Evolutionary conservation across 2,113 vertebrate genomes (phyloP).

Genomic region (Colinus virginianus): DNA sequence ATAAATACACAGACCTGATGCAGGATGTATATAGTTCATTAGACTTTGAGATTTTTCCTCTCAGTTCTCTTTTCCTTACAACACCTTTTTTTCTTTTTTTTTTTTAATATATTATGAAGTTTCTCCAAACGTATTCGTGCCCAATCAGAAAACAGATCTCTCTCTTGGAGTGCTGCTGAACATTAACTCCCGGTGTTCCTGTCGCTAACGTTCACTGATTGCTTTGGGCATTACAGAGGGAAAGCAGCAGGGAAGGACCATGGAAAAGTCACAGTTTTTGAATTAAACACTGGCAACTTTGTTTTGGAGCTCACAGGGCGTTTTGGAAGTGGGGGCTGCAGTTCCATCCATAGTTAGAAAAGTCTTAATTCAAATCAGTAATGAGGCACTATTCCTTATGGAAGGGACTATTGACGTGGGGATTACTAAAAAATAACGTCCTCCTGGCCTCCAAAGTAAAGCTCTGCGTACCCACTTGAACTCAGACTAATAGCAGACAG

Average conservation of each 20-base stretch:
- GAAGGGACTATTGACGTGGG: not conserved
- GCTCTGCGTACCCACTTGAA: constrained; percentile 14
- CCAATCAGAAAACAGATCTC: constrained; percentile 53
- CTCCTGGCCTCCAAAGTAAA: constrained; percentile 41
- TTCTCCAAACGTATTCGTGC: constrained; percentile 50
- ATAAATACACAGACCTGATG: constrained; percentile 77
- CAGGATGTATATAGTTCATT: constrained; percentile 65
- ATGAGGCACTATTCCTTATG: constrained; percentile 70
- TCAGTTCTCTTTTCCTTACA: constrained; percentile 63
- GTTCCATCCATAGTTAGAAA: constrained; percentile 24
- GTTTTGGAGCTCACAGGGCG: not conserved
- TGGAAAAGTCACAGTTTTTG: constrained; percentile 22
- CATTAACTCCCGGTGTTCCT: constrained; percentile 10
- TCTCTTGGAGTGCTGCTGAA: constrained; percentile 42
- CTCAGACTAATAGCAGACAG: constrained; percentile 7
- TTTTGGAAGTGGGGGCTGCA: not conserved
- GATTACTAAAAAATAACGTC: constrained; percentile 48
- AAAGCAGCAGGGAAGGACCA: constrained; percentile 43
- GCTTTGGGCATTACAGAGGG: constrained; percentile 48
- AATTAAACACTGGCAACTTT: constrained; percentile 35
- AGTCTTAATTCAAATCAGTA: constrained; percentile 15
- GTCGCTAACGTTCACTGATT: constrained; percentile 13
- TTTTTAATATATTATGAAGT: not conserved
- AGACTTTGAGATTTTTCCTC: constrained; percentile 8
- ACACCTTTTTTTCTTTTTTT: not conserved